phyloP scores from a whole-genome alignment of 1,140 invertebrate species.

The Portunus trituberculatus region DNA sequence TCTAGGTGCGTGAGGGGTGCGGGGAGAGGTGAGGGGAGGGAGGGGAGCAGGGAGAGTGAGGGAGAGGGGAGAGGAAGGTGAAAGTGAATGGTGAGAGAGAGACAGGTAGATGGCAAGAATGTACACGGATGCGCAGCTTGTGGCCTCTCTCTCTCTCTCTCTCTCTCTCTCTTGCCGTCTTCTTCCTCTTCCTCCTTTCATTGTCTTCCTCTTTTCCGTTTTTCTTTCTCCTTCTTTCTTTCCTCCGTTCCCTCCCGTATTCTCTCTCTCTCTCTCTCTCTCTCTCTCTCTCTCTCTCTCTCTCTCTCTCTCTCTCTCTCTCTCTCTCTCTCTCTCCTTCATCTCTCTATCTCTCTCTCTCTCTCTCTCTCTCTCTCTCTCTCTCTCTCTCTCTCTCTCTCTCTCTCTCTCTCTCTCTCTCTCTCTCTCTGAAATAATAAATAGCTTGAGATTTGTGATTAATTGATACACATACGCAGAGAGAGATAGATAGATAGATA shows the following conservation, averaged over 20 bases:
- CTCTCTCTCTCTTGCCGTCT: neutral
- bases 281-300: neutral
- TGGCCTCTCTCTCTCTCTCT: too few relatives aligned
- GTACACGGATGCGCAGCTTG: too few relatives aligned
- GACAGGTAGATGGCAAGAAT: too few relatives aligned
- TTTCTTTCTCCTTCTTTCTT: neutral
- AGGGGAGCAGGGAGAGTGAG: neutral
- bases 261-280: conserved; percentile 17
- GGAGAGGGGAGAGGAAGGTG: neutral
- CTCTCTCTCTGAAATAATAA: conserved; percentile 32
- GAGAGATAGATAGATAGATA: too few relatives aligned
- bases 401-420: conserved; percentile 52
- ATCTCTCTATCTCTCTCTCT: too few relatives aligned
- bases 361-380: neutral
- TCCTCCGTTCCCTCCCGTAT: neutral
- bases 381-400: conserved; percentile 45
- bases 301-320: neutral
- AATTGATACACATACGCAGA: conserved; percentile 2
- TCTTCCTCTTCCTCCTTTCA: conserved; percentile 23
- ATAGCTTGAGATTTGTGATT: too few relatives aligned
- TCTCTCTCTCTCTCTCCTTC: conserved; percentile 6
- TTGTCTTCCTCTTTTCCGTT: neutral
- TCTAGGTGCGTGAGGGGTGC: too few relatives aligned
- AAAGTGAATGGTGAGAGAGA: too few relatives aligned
- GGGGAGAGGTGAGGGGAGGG: neutral